These are phyloP conservation scores for Paradoxurus hermaphroditus DNA, from an alignment of 2,113 vertebrate species.

Conservation along the genomic window DNA sequence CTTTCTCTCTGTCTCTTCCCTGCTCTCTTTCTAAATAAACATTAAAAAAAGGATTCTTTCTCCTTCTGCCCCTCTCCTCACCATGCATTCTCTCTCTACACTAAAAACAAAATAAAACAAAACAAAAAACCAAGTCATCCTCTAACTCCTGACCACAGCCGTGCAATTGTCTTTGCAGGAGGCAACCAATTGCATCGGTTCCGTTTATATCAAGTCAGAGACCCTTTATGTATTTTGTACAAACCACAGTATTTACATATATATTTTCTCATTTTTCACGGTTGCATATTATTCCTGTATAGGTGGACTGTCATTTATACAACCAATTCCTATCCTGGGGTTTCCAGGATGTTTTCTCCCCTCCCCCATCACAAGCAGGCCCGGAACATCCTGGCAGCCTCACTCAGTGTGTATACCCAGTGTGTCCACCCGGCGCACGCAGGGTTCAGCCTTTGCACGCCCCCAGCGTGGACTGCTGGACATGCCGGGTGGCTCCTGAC, in stretches of 20 bases:
- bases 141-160: neutral
- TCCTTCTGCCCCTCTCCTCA: too few relatives aligned
- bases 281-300: slow-evolving; percentile 5
- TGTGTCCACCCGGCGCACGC: neutral
- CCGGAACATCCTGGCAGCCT: neutral
- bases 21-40: too few relatives aligned
- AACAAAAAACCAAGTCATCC: neutral
- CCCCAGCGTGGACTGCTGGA: too few relatives aligned
- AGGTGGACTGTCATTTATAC: neutral
- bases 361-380: neutral
- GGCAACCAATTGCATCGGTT: neutral
- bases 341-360: neutral
- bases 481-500: neutral
- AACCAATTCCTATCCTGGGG: neutral
- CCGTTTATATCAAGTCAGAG: slow-evolving; percentile 1
- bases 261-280: slow-evolving; percentile 40
- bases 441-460: neutral
- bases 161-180: neutral
- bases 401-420: neutral
- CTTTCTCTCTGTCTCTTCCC: too few relatives aligned
- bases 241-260: neutral
- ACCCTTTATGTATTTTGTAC: neutral
- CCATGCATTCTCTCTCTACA: too few relatives aligned
- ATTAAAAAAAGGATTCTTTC: too few relatives aligned
- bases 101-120: too few relatives aligned